Evolutionary conservation across 2,888 invertebrate genomes (phyloP).

Genomic region (Eugnorisma glareosa): DNA sequence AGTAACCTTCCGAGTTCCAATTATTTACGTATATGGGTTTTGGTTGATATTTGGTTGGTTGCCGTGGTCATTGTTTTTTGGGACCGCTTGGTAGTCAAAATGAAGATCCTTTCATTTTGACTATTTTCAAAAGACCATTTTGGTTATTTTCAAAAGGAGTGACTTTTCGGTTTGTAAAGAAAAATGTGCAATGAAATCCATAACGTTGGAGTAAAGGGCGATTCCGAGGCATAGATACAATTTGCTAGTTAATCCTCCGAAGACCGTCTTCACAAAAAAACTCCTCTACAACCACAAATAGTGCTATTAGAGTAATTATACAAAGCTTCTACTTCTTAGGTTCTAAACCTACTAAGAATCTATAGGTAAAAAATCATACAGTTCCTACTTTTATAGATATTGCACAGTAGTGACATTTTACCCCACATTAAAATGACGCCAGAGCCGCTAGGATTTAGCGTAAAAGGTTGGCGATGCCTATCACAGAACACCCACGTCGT

Average conservation of each 20-base stretch:
- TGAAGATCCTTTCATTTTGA: too few species aligned
- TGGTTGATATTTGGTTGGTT: neutral
- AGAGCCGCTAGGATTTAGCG: neutral
- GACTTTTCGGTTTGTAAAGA: neutral
- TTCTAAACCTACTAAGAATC: neutral
- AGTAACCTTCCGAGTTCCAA: slow-evolving; percentile 58
- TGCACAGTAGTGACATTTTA: neutral
- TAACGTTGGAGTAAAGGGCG: neutral
- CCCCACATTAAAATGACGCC: neutral
- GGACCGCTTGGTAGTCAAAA: neutral
- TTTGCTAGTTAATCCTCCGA: neutral
- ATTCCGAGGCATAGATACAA: neutral
- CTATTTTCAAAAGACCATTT: too few species aligned
- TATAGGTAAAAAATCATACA: neutral
- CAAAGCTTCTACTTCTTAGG: neutral
- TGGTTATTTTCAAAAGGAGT: too few species aligned
- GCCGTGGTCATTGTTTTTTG: neutral
- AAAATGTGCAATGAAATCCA: neutral
- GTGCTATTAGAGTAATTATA: neutral
- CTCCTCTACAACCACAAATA: neutral
- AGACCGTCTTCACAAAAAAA: neutral
- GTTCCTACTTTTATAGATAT: neutral
- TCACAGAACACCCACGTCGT: slow-evolving; percentile 37
- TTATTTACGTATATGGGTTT: slow-evolving; percentile 45
- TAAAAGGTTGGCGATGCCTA: slow-evolving; percentile 13